Evolutionary conservation across 2,888 invertebrate genomes (phyloP).

Genomic region (Ceratothoa steindachneri): DNA sequence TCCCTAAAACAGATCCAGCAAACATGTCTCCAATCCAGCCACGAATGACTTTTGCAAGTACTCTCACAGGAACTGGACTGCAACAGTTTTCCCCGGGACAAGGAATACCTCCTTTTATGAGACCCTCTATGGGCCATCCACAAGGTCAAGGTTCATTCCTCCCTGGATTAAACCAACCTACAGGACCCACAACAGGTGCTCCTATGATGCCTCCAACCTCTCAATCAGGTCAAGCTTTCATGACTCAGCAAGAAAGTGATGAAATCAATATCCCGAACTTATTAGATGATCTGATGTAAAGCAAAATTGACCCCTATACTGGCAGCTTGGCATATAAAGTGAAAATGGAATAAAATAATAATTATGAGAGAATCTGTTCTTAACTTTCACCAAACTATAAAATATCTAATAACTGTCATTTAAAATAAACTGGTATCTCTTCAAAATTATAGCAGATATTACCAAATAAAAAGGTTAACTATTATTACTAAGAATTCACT

Average conservation of each 20-base stretch:
- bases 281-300: slow-evolving; percentile 4
- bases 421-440: too few relatives aligned
- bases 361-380: too few relatives aligned
- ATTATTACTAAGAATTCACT: too few relatives aligned
- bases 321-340: too few relatives aligned
- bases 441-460: too few relatives aligned
- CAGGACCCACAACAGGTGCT: not conserved
- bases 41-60: not conserved
- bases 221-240: not conserved
- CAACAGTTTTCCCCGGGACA: not conserved
- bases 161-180: not conserved
- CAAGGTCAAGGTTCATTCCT: not conserved
- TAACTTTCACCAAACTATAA: too few relatives aligned
- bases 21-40: not conserved
- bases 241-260: slow-evolving; percentile 2
- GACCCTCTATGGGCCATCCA: not conserved
- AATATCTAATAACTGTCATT: too few relatives aligned
- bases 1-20: not conserved
- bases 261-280: not conserved
- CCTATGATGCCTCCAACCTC: not conserved
- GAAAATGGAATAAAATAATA: too few relatives aligned
- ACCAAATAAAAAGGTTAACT: too few relatives aligned
- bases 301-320: too few relatives aligned
- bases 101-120: not conserved
- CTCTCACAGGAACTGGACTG: not conserved